Evolutionary conservation across 2,113 vertebrate genomes (phyloP), one percentile per base, ranked within the genome.

Genomic region (Serinus canaria): DNA sequence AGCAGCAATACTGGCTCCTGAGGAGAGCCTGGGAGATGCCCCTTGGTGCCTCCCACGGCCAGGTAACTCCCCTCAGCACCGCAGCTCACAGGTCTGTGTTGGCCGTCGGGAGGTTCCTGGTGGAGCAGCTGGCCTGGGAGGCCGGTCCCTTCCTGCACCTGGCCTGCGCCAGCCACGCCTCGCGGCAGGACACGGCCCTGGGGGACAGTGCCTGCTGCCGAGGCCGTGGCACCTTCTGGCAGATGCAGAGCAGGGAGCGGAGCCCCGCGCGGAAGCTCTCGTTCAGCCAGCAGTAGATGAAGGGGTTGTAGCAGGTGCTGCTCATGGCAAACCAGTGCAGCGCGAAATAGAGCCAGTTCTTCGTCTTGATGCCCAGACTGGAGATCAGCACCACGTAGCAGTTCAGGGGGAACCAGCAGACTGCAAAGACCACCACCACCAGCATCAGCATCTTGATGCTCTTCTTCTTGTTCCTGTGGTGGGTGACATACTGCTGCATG

Each of bases 301-400:
- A 98, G 46, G 98, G 98, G 64, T 98, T 98, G 94, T 98, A 98
- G 85, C 98, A 98, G 53, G 98, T 98, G 81, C 98, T 98, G 95
- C 98, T 98, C 98, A 98, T 98, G 89, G 98, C 98, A 1, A 98
- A 97, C 98, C 98, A 98, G 80, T 98, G 98, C 74, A 97, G 74
- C 33, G 94, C 25, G 0, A 97, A 97, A 23, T 97, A 97, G 18
- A 97, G 86, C 0, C 64, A 89, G 77, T 96, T 97, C 72, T 87
- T 97, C 0, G 89, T 82, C 79, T 93, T 89, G 82, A 97, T 97
- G 56, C 93, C 94, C 8, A 97, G 92, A 7, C 96, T 97, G 78
- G 97, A 98, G 85, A 97, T 95, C 49, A 98, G 97, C 44, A 98
- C 94, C 47, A 97, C 94, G 0, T 97, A 98, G 85, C 97, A 97